phyloP scores from a whole-genome alignment of 2,888 invertebrate genomes.

The Andrena bucephala region DNA sequence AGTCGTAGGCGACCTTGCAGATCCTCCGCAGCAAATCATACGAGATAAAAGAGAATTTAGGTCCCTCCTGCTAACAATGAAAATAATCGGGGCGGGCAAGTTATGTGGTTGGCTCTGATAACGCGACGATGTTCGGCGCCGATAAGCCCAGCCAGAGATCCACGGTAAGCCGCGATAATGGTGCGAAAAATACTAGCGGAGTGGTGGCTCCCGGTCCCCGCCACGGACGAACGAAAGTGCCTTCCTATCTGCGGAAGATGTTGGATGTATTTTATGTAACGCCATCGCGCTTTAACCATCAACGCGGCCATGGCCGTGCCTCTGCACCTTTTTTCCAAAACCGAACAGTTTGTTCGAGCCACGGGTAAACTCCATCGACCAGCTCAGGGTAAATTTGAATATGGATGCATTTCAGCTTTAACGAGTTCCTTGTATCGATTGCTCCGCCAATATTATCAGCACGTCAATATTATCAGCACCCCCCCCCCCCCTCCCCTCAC shows the following conservation, averaged over 20 bases:
- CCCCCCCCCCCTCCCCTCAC: too few relatives aligned
- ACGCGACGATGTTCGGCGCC: slow-evolving; percentile 48
- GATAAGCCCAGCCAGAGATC: slow-evolving; percentile 55
- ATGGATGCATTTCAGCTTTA: slow-evolving; percentile 23
- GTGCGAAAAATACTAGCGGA: slow-evolving; percentile 53
- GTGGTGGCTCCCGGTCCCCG: neutral
- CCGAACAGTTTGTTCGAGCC: slow-evolving; percentile 19
- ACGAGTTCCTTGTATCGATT: slow-evolving; percentile 38
- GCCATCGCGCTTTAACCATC: slow-evolving; percentile 10
- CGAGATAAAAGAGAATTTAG: slow-evolving; percentile 1
- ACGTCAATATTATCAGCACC: too few relatives aligned
- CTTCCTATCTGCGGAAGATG: slow-evolving; percentile 1
- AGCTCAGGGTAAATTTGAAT: slow-evolving; percentile 33
- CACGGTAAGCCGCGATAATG: slow-evolving; percentile 55
- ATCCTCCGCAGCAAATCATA: too few relatives aligned
- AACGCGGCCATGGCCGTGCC: neutral
- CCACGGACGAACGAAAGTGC: slow-evolving; percentile 23
- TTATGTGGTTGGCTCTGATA: slow-evolving; percentile 21
- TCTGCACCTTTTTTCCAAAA: neutral
- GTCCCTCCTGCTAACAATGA: neutral
- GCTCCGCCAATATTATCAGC: slow-evolving; percentile 40
- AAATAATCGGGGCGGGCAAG: slow-evolving; percentile 16
- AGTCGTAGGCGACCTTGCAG: too few relatives aligned
- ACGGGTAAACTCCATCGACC: slow-evolving; percentile 33
- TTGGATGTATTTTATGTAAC: slow-evolving; percentile 9